Evolutionary conservation across 2,797 vertebrate genomes (phyloP), one percentile per base, ranked within the genome.

Genomic region (Micromesistius poutassou): DNA sequence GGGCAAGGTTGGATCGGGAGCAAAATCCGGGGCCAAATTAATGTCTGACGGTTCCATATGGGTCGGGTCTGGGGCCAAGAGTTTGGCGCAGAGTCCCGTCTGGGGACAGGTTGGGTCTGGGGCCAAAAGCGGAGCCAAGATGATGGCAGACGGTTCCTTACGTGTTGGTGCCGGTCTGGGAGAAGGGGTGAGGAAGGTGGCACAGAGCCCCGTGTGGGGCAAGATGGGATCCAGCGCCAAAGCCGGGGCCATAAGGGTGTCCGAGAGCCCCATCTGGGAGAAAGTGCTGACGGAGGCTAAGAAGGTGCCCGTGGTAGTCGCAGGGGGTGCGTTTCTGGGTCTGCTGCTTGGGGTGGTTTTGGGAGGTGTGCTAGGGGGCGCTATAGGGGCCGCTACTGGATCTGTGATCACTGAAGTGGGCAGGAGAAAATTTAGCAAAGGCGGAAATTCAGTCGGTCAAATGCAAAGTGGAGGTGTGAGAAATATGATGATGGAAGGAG

Each of bases 331-430:
- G 0, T 0, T 93, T 71, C 81, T 93, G 30, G 92, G 92, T 38
- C 86, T 93, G 83, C 75, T 91, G 75, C 85, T 93, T 0, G 94
- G 93, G 0, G 91, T 92, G 50, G 46, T 94, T 81, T 73, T 94
- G 2, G 90, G 89, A 0, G 93, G 93, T 0, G 73, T 80, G 30
- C 77, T 93, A 19, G 94, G 94, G 0, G 94, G 92, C 16, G 93
- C 91, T 12, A 75, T 92, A 0, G 94, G 94, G 0, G 91, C 91
- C 30, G 88, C 84, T 2, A 83, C 89, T 62, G 94, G 94, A 14
- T 89, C 92, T 31, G 91, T 78, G 0, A 81, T 74, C 0, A 81
- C 83, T 4, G 94, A 94, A 81, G 89, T 91, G 68, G 92, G 87
- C 36, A 88, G 93, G 74, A 81, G 85, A 10, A 94, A 90, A 79